A percentile compares a stretch with the other conserved stretches of the same genome.
phyloP scores from a whole-genome alignment of 2,888 invertebrate species.

The Leptinotarsa peninsularis region DNA sequence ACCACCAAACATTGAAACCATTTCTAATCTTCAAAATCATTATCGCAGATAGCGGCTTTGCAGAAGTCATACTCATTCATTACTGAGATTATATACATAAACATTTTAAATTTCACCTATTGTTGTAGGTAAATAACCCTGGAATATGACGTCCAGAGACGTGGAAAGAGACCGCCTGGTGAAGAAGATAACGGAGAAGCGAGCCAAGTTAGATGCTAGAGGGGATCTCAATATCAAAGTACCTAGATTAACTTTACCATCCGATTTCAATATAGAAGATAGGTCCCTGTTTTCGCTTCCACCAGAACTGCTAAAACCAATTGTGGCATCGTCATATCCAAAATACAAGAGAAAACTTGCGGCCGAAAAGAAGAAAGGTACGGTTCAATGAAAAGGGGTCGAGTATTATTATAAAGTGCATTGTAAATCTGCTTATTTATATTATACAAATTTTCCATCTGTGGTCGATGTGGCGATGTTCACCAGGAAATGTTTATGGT shows the following conservation, averaged over 20 bases:
- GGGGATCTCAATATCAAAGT: slow-evolving; percentile 69
- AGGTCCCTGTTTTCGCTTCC: slow-evolving; percentile 74
- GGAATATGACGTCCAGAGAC: slow-evolving; percentile 52
- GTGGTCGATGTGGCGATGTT: too few relatives aligned
- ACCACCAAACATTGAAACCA: too few relatives aligned
- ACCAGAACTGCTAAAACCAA: slow-evolving; percentile 68
- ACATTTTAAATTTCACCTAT: background rate
- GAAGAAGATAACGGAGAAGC: slow-evolving; percentile 66
- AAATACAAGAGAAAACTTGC: slow-evolving; percentile 61
- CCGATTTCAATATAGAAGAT: slow-evolving; percentile 71
- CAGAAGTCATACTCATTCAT: too few relatives aligned
- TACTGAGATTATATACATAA: background rate
- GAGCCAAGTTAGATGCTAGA: slow-evolving; percentile 65
- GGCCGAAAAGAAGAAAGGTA: slow-evolving; percentile 62
- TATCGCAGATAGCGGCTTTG: too few relatives aligned
- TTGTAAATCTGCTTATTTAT: too few relatives aligned
- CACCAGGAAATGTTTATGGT: too few relatives aligned
- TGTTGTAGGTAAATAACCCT: slow-evolving; percentile 22
- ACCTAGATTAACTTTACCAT: slow-evolving; percentile 69
- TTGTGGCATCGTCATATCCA: slow-evolving; percentile 61
- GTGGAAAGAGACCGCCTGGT: slow-evolving; percentile 65
- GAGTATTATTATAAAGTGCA: too few relatives aligned
- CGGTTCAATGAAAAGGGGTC: too few relatives aligned
- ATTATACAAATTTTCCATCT: background rate
- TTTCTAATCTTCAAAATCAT: too few relatives aligned